Percentiles rank a stretch among this genome's conserved stretches.
Evolutionary conservation across 2,113 vertebrate species (phyloP).

Genomic region (Cinclus mexicanus): DNA sequence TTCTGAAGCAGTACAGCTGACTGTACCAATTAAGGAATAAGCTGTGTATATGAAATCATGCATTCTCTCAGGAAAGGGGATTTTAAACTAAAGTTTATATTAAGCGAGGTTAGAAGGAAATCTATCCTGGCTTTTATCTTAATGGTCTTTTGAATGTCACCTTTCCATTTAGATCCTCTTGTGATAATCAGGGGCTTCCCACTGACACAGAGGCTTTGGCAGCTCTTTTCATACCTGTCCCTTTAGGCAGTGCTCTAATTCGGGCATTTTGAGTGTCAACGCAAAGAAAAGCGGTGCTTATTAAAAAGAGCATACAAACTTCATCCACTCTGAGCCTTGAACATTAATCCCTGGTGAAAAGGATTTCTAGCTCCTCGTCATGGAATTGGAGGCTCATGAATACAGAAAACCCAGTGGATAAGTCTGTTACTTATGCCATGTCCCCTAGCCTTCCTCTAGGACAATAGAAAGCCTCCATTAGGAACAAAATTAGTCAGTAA

Average conservation of each 20-base stretch:
- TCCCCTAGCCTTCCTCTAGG: conserved; percentile 5
- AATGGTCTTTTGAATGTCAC: conserved; percentile 57
- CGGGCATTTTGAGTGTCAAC: background rate
- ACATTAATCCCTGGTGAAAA: background rate
- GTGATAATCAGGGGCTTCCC: conserved; percentile 30
- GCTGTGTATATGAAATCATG: background rate
- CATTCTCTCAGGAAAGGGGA: background rate
- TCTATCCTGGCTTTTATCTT: conserved; percentile 45
- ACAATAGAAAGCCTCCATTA: background rate
- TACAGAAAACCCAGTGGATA: conserved; percentile 43
- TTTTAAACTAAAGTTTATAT: conserved; percentile 29
- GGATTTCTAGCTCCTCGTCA: conserved; percentile 8
- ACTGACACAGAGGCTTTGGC: conserved; percentile 23
- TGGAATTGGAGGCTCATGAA: conserved; percentile 2
- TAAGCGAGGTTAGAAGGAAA: conserved; percentile 21
- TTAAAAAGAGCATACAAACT: conserved; percentile 35
- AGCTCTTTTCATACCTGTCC: conserved; percentile 48
- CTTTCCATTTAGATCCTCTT: conserved; percentile 45
- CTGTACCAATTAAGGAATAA: conserved; percentile 1
- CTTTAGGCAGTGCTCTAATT: conserved; percentile 37
- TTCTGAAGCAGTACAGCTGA: background rate
- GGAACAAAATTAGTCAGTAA: background rate
- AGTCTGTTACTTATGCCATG: background rate
- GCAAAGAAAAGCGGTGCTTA: conserved; percentile 18
- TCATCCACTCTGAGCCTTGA: background rate